Percentiles rank a stretch among this genome's conserved stretches.
phyloP scores from a whole-genome alignment of 2,888 invertebrate species.

The Branchellion lobata region DNA sequence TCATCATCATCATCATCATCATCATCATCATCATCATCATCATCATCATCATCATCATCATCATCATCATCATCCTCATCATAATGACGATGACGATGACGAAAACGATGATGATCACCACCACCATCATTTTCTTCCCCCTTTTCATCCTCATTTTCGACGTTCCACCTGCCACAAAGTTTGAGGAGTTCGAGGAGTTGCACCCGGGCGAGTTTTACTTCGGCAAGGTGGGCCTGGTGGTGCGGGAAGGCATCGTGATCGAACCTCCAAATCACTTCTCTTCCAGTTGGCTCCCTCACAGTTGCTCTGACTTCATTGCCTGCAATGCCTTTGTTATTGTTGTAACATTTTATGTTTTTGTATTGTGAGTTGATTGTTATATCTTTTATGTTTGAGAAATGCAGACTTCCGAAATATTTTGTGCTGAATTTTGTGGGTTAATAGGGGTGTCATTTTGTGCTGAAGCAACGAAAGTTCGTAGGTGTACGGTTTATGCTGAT shows the following conservation, averaged over 20 bases:
- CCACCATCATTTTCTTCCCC: slow-evolving; percentile 20
- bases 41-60: slow-evolving; percentile 4
- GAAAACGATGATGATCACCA: background rate
- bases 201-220: background rate
- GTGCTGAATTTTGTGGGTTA: too few relatives aligned
- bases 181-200: background rate
- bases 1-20: slow-evolving; percentile 8
- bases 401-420: too few relatives aligned
- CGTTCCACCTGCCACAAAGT: background rate
- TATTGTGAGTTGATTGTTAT: too few relatives aligned
- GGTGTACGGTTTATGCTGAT: too few relatives aligned
- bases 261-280: background rate
- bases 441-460: too few relatives aligned
- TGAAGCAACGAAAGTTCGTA: too few relatives aligned
- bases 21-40: background rate
- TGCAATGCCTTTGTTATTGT: too few relatives aligned
- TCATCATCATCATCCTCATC: background rate
- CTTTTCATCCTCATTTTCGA: background rate
- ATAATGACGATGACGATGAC: background rate
- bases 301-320: too few relatives aligned
- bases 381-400: too few relatives aligned
- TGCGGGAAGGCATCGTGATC: background rate
- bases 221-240: background rate
- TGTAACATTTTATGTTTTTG: too few relatives aligned
- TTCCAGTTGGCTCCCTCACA: background rate